Base-by-base conservation (phyloP, 2,113 vertebrate genomes). In the Anarrhichthys ocellatus region DNA sequence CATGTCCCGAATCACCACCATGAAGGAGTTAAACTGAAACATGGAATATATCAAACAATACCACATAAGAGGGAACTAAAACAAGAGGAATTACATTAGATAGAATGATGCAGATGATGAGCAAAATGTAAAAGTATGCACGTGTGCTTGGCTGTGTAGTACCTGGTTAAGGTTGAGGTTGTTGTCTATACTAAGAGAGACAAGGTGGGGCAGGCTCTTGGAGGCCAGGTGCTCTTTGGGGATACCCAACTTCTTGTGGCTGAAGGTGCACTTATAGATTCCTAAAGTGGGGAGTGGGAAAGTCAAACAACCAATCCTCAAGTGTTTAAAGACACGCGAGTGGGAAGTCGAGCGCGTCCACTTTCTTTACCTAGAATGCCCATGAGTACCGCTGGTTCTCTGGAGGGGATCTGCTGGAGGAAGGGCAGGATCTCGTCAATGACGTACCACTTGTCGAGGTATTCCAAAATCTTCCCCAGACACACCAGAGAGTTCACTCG, bases 91-190 rank as follows among this genome's bases (percentile, higher is more conserved):
- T 61, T 0, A 6, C 5, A n/a, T 52, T 14, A 4, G 46, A 36
- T 15, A 40, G 15, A 32, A 32, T 32, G 32, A 32, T 32, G 32
- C 32, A 32, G 32, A 32, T 2, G 32, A 32, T 32, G 24, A 42
- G 42, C 5, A 0, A 42, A 14, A 42, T 46, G 27, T 11, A 14
- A 58, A 38, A 8, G n/a, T 40, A 20, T 15, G 17, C 36, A 20
- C 24, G 17, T 32, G 27, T 29, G 8, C 61, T 5, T 69, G 6
- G 14, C n/a, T 8, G 20, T 74, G 50, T 6, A 0, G 52, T 85
- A 99, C 98, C 97, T 99, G 98, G 89, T 96, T 99, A 32, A 99
- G 96, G 93, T 99, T 99, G 77, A 99, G 97, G 92, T 99, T 99
- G 94, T 97, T 97, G 89, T 99, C 98, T 87, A 99, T 99, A 87